Evolutionary conservation across 2,797 vertebrate genomes (phyloP), one percentile per base, ranked within the genome.

Genomic region (Microchirus variegatus): DNA sequence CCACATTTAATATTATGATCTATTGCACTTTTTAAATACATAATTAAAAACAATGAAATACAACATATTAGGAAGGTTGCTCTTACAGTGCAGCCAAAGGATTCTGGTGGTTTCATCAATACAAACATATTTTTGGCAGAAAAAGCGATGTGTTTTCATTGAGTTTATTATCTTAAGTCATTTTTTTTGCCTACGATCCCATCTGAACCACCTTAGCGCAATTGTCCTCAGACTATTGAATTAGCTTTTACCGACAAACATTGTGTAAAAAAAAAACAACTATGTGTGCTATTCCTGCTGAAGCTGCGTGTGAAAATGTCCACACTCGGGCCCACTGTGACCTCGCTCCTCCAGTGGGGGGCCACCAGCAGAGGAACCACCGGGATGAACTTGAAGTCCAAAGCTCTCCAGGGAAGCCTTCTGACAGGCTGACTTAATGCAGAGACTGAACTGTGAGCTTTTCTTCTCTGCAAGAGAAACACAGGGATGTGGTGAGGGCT

Each of bases 391-490:
- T 93, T 93, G 12, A 91, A 91, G 31, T 93, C 94, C 81, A 91
- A 65, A 92, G 81, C 73, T 91, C 94, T 73, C 91, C 83, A 38
- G 96, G 95, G 87, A 95, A 94, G 77, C 92, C 80, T 86, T 93
- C 93, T 79, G 93, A 92, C 87, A 96, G 90, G 78, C 94, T 95
- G 79, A 96, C 93, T 85, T 91, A 94, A 91, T 93, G 92, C 88
- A 89, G 86, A 78, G 67, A 63, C 78, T 53, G 45, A 67, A 71
- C 73, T 67, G 63, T 55, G 66, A 71, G 55, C 16, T 51, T 73
- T 83, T 62, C 58, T 35, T 63, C 67, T 48, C 18, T 73, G 59
- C 62, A 51, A 37, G n/a, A 57, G 43, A 49, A 65, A 50, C 22
- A 22, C 37, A 73, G 26, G 54, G 13, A 10, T 26, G 43, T 4